Evolutionary conservation across 2,797 vertebrate genomes (phyloP), one percentile per base, ranked within the genome.

Genomic region (Spinus olivaceus): DNA sequence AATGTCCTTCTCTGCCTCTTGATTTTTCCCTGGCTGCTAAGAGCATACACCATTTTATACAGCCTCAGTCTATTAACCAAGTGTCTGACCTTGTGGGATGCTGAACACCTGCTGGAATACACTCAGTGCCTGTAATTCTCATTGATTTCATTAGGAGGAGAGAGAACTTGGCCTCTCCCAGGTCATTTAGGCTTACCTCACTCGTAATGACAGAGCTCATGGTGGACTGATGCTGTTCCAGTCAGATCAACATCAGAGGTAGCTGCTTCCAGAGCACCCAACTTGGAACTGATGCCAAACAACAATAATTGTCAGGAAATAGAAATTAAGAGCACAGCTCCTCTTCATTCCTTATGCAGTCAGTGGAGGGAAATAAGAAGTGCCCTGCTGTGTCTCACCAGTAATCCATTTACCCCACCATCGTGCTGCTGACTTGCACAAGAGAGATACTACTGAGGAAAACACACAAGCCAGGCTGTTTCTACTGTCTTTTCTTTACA

Each of bases 51-150:
- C 66, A 70, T 92, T 95, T 96, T 91, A 92, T 79, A 84, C 66
- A 94, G 85, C 77, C 81, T 63, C 87, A 94, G 89, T 86, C 94
- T 96, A 94, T 96, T 97, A 97, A 94, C 83, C 66, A 88, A 95
- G 70, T 84, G 83, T 67, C 83, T 94, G 91, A 96, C 93, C 90
- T 96, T 90, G 87, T 57, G 69, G 77, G 88, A 86, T 88, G 77
- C 72, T 69, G 90, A 90, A 91, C 77, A 96, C 92, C 92, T 95
- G 91, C 95, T 91, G 91, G 63, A 94, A 92, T 94, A 91, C 66
- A 76, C 42, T 94, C 59, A 76, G 47, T 3, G 23, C 85, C 80
- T 0, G 20, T 95, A 96, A 94, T 88, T 94, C 89, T 90, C 92
- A 95, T 92, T 84, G 95, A 97, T 96, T 96, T 94, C 76, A 88